These are phyloP conservation scores for Zapornia atra DNA, from an alignment of 2,113 vertebrate genomes.

Conservation along the genomic window DNA sequence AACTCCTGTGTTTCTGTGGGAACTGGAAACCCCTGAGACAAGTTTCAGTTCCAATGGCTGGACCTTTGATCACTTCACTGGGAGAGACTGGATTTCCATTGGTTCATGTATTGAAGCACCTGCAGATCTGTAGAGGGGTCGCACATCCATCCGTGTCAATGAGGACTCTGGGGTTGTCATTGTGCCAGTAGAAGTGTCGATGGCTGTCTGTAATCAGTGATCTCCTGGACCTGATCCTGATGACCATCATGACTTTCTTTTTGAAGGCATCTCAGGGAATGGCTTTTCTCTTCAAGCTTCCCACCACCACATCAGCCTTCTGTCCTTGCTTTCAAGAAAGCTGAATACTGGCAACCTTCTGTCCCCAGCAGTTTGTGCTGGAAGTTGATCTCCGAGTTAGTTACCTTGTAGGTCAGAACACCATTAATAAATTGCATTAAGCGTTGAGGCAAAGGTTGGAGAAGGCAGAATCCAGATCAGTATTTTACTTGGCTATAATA, in stretches of 20 bases:
- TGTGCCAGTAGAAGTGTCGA: background rate
- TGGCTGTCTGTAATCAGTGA: background rate
- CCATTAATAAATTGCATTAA: conserved; percentile 65
- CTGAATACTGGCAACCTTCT: background rate
- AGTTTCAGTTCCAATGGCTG: background rate
- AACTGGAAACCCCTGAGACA: background rate
- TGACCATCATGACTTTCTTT: background rate
- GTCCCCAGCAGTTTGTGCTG: conserved; percentile 7
- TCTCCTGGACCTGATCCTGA: background rate
- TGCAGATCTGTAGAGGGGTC: background rate
- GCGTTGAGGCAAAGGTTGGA: conserved; percentile 49
- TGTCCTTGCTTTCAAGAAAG: background rate
- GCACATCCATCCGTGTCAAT: fast-evolving
- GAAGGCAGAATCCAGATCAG: conserved; percentile 29
- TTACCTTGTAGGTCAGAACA: conserved; percentile 33
- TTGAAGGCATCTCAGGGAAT: background rate
- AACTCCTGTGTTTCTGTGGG: background rate
- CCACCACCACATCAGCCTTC: background rate
- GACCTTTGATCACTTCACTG: background rate
- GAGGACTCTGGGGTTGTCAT: background rate
- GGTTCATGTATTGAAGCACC: fast-evolving
- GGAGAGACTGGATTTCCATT: background rate
- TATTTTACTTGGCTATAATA: background rate
- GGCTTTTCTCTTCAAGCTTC: background rate
- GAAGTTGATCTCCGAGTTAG: conserved; percentile 45